Conservation (phyloP, 2,113 vertebrate species). For the Jacana jacana region DNA sequence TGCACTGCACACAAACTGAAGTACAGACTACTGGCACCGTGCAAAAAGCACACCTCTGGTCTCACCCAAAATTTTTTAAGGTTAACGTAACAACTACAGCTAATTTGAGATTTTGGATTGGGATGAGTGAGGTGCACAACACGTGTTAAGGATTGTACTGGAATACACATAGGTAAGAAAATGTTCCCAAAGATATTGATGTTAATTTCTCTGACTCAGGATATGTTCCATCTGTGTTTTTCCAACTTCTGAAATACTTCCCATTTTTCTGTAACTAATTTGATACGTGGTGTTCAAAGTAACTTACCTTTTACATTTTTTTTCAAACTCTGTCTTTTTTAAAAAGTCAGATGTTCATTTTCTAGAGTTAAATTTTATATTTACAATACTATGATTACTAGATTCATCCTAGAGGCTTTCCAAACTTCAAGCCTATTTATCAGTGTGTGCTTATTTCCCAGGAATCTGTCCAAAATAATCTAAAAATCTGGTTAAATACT, state of each 20-base stretch:
- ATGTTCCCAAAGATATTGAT: background rate
- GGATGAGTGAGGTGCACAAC: background rate
- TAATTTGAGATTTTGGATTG: background rate
- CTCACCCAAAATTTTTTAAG: background rate
- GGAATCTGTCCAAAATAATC: constrained; percentile 26
- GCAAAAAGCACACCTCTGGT: background rate
- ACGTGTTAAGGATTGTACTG: background rate
- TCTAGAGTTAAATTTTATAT: background rate
- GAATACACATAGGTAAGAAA: background rate
- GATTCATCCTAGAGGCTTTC: constrained; percentile 14
- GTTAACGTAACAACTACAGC: background rate
- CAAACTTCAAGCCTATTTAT: constrained; percentile 26
- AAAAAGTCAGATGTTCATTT: background rate
- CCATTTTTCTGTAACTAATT: background rate
- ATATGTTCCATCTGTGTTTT: background rate
- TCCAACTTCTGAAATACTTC: background rate
- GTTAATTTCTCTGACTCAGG: background rate
- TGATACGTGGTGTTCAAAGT: background rate
- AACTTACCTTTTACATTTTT: background rate
- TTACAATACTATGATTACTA: background rate
- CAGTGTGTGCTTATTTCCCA: constrained; percentile 35
- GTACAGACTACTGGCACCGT: background rate
- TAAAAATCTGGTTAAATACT: background rate
- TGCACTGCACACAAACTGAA: background rate
- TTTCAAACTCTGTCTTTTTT: background rate